phyloP scores from a whole-genome alignment of 2,888 invertebrate genomes.

The Coenonympha arcania region DNA sequence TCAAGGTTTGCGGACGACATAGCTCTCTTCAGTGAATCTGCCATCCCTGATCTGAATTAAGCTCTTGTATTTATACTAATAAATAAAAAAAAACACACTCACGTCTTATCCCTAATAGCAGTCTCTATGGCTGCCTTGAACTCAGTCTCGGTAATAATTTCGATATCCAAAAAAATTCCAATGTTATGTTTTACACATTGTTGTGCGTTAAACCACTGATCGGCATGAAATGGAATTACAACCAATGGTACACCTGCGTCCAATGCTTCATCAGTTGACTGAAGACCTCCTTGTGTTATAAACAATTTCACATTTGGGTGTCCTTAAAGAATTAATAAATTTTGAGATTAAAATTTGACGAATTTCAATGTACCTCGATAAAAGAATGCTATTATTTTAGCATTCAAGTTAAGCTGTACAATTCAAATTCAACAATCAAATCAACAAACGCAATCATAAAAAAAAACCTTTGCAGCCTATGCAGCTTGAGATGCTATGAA shows the following conservation, averaged over 20 bases:
- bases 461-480: too few relatives aligned
- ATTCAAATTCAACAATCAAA: too few relatives aligned
- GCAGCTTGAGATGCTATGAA: too few relatives aligned
- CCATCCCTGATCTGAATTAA: too few relatives aligned
- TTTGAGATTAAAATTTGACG: neutral
- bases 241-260: constrained; percentile 48
- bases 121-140: constrained; percentile 33
- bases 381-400: too few relatives aligned
- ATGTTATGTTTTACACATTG: constrained; percentile 38
- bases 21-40: too few relatives aligned
- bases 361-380: too few relatives aligned
- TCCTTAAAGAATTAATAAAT: constrained; percentile 30
- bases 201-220: constrained; percentile 50
- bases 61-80: too few relatives aligned
- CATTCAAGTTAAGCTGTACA: too few relatives aligned
- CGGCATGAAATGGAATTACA: constrained; percentile 51
- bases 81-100: neutral
- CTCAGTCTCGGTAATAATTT: constrained; percentile 32
- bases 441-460: too few relatives aligned
- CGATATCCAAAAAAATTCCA: constrained; percentile 38
- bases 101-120: constrained; percentile 33
- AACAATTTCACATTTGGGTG: constrained; percentile 55
- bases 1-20: too few relatives aligned
- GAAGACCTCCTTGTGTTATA: constrained; percentile 57
- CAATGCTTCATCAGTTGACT: constrained; percentile 58